Conservation (phyloP, 2,797 vertebrate genomes). For the Acanthurus leucopareius region DNA sequence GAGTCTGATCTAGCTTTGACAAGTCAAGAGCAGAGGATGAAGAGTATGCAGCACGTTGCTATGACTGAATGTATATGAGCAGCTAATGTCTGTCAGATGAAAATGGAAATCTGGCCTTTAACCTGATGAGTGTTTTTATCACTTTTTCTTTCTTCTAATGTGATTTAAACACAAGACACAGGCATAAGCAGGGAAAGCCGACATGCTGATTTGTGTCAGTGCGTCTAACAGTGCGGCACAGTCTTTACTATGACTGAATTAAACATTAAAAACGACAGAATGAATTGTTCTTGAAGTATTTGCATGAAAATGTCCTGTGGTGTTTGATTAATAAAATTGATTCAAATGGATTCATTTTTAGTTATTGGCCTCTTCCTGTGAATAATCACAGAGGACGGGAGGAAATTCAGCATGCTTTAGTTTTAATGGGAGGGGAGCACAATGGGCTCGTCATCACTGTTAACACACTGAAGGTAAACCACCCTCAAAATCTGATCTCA, state of each 20-base stretch:
- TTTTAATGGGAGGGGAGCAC: slow-evolving; percentile 3
- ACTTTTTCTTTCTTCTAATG: slow-evolving; percentile 7
- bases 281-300: slow-evolving; percentile 1
- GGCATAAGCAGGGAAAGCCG: neutral
- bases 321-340: neutral
- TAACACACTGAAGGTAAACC: slow-evolving; percentile 11
- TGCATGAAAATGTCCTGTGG: slow-evolving; percentile 4
- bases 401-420: slow-evolving; percentile 1
- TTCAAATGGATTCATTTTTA: slow-evolving; percentile 8
- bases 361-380: neutral
- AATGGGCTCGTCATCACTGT: neutral
- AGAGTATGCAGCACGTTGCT: neutral
- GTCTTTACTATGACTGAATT: neutral
- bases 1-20: neutral
- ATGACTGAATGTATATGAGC: slow-evolving; percentile 20
- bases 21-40: neutral
- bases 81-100: slow-evolving; percentile 1
- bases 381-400: neutral
- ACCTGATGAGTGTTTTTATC: neutral
- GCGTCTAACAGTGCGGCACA: neutral
- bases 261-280: neutral
- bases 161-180: slow-evolving; percentile 24
- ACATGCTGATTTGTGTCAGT: neutral
- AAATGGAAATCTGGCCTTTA: slow-evolving; percentile 35
- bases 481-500: slow-evolving; percentile 1